Percentiles rank a stretch among this genome's conserved stretches.
Evolutionary conservation across 2,797 vertebrate genomes (phyloP).

Genomic region (Harpagifer antarcticus): DNA sequence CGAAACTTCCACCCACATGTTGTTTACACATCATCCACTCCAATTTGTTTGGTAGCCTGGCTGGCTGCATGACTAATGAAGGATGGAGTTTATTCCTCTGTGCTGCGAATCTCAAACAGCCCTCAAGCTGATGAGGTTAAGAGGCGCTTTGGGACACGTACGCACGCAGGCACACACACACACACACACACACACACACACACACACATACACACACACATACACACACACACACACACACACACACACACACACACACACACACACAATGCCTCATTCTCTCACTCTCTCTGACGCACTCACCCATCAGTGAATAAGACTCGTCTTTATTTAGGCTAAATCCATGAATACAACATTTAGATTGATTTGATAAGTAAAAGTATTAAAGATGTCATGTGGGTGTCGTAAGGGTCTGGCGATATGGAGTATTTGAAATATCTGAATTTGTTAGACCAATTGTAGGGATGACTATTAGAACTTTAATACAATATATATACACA

Average conservation of each 20-base stretch:
- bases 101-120: constrained; percentile 57
- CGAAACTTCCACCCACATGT: constrained; percentile 42
- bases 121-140: constrained; percentile 36
- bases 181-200: neutral
- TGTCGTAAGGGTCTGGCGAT: too few relatives aligned
- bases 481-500: too few relatives aligned
- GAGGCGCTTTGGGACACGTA: constrained; percentile 18
- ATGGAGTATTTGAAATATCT: too few relatives aligned
- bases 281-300: neutral
- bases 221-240: neutral
- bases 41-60: constrained; percentile 44
- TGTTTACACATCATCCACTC: constrained; percentile 53
- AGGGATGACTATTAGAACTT: too few relatives aligned
- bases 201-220: neutral
- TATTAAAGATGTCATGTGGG: neutral
- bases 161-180: neutral
- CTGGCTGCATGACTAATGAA: constrained; percentile 37
- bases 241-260: neutral
- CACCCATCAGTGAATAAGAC: neutral
- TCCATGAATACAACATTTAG: neutral
- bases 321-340: constrained; percentile 12
- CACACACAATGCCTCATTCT: neutral
- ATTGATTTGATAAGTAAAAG: neutral
- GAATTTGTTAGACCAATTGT: too few relatives aligned
- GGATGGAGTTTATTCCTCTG: constrained; percentile 40